These are phyloP conservation scores for Callipepla squamata DNA, from an alignment of 2,113 vertebrate species.

Conservation along the genomic window DNA sequence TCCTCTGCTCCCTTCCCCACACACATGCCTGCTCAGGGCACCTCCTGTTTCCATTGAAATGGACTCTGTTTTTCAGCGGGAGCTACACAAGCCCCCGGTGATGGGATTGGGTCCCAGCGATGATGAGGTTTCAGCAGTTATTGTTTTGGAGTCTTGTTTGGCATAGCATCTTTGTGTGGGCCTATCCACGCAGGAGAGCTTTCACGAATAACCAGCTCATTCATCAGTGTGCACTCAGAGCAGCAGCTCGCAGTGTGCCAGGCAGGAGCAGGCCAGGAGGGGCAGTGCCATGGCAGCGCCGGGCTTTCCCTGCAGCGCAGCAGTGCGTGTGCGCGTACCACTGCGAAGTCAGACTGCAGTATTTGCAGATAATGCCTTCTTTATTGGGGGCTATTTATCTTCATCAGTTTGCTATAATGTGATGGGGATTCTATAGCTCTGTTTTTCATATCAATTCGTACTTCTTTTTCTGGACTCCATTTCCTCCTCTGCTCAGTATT, in stretches of 20 bases:
- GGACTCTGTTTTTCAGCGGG: not conserved
- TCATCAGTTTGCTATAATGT: constrained; percentile 42
- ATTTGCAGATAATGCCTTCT: not conserved
- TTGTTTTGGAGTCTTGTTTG: not conserved
- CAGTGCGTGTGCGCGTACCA: constrained; percentile 26
- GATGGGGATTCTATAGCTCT: constrained; percentile 42
- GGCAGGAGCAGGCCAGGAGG: not conserved
- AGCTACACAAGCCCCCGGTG: rapidly evolving
- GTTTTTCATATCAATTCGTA: constrained; percentile 46
- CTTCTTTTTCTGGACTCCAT: not conserved
- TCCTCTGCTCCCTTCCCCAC: no score
- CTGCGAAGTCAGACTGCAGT: not conserved
- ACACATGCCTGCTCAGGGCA: no score
- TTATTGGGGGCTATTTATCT: constrained; percentile 56
- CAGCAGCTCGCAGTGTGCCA: rapidly evolving
- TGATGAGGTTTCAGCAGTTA: not conserved
- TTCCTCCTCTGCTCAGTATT: not conserved
- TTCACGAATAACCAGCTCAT: not conserved
- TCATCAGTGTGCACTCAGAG: not conserved
- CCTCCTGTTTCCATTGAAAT: rapidly evolving
- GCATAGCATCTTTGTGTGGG: rapidly evolving
- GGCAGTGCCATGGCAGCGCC: no score
- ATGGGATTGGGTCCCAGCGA: rapidly evolving
- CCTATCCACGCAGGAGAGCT: not conserved
- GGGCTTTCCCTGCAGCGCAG: not conserved